Evolutionary conservation across 2,888 invertebrate species (phyloP), one percentile per base, ranked within the genome.

Genomic region (Campoplex nolae): DNA sequence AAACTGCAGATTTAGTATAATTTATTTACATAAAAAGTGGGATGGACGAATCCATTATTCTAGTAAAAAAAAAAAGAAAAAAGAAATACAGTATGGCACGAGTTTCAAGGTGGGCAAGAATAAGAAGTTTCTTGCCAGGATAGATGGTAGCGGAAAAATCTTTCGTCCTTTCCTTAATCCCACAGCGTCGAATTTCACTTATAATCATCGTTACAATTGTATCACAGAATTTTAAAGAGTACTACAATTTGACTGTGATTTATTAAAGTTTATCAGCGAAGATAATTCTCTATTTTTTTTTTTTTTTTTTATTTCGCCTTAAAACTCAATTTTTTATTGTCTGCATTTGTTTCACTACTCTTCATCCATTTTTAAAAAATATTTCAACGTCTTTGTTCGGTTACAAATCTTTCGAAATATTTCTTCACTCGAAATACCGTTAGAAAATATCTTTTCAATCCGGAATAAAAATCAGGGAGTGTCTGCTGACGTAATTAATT

Each of bases 21-120:
- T 85, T 85, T 85, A 85, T 85, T 85, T 85, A 85, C 85, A 85
- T 73, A 73, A 68, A 68, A 81, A 35, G 38, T 42, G 32, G 56
- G 32, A 76, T 42, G 7, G 6, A 48, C 7, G 32, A 67, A 48
- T 67, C 67, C 45, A 54, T 3, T 32, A 48, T 74, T 58, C 28
- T 38, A 28, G 42, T 56, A 42, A 85, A 62, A 62, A 76, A 76
- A 80, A 38, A 38, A 38, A 38, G 1, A 38, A 1, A 4, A 38
- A 38, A 4, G 6, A 38, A 38, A 38, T 38, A 38, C 68, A 1
- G n/a, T 42, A 84, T 82, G 85, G 85, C 85, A 85, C 85, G 77
- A 82, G 38, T 77, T 51, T 38, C 16, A 32, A 45, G 85, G 23
- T 58, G n/a, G 67, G 35, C 42, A 7, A 58, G 54, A 35, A 68